A percentile compares a stretch with the other conserved stretches of the same genome.
Evolutionary conservation across 92 coral and sea anemone species (phyloP).

Genomic region (Nematostella vectensis): DNA sequence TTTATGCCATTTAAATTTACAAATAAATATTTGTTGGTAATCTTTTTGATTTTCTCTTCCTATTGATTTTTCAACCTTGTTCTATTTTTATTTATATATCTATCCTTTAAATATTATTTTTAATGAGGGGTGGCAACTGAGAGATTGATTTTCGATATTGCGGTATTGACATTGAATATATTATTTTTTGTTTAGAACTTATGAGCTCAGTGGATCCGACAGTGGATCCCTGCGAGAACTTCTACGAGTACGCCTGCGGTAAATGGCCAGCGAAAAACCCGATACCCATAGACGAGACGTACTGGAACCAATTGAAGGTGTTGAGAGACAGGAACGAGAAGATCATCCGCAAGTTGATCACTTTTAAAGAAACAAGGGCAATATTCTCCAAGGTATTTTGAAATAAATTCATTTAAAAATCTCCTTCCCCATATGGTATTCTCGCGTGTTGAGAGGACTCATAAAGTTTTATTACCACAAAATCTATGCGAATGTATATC

Average conservation of each 20-base stretch:
- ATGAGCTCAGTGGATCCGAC: slow-evolving; percentile 27
- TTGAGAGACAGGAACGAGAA: slow-evolving; percentile 24
- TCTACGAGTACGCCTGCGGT: slow-evolving; percentile 58
- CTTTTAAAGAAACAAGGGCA: slow-evolving; percentile 35
- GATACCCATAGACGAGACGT: slow-evolving; percentile 12
- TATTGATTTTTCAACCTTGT: too few species aligned
- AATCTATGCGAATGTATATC: background rate
- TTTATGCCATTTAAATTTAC: too few species aligned
- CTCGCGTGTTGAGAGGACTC: too few species aligned
- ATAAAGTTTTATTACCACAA: background rate
- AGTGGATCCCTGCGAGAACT: slow-evolving; percentile 64
- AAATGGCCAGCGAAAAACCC: slow-evolving; percentile 56
- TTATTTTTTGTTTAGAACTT: slow-evolving; percentile 18
- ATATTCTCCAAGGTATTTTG: slow-evolving; percentile 50
- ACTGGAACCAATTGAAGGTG: slow-evolving; percentile 47
- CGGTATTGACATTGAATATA: too few species aligned
- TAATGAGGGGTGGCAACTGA: too few species aligned
- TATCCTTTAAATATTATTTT: too few species aligned
- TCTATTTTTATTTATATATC: too few species aligned
- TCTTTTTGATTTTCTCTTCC: too few species aligned
- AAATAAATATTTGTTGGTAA: too few species aligned
- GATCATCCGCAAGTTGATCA: slow-evolving; percentile 30
- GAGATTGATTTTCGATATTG: too few species aligned
- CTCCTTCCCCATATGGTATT: background rate
- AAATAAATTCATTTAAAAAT: too few species aligned